These are phyloP conservation scores for Frieseomelitta varia DNA, from an alignment of 1,140 invertebrate genomes.

Conservation along the genomic window DNA sequence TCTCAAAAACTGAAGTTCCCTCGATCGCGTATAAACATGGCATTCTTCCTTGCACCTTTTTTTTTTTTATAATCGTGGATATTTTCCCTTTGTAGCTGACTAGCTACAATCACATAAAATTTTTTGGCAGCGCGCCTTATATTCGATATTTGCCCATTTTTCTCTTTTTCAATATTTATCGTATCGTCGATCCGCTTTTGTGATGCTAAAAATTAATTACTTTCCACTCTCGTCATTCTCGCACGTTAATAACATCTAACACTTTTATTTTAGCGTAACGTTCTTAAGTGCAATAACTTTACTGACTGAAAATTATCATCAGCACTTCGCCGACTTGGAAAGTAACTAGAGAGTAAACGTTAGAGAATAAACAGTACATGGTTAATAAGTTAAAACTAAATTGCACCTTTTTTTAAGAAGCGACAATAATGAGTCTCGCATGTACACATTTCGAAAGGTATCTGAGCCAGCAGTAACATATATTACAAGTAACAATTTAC, in stretches of 20 bases:
- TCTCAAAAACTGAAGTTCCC: slow-evolving; percentile 21
- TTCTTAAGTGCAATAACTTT: not conserved
- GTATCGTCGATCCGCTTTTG: not conserved
- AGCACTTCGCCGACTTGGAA: not conserved
- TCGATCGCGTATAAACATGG: slow-evolving; percentile 50
- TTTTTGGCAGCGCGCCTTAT: slow-evolving; percentile 61
- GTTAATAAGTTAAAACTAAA: slow-evolving; percentile 50
- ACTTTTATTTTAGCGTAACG: not conserved
- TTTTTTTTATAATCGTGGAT: slow-evolving; percentile 26
- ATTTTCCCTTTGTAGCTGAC: slow-evolving; percentile 53
- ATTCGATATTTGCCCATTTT: slow-evolving; percentile 19
- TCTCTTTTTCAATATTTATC: slow-evolving; percentile 22
- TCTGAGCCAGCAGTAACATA: slow-evolving; percentile 49
- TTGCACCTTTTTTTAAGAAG: slow-evolving; percentile 40
- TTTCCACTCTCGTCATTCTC: not conserved
- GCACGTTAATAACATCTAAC: slow-evolving; percentile 11
- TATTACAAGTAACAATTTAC: slow-evolving; percentile 33
- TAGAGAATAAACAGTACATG: slow-evolving; percentile 2
- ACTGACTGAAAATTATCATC: slow-evolving; percentile 24
- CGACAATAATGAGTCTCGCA: slow-evolving; percentile 25
- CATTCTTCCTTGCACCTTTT: slow-evolving; percentile 69
- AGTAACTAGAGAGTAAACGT: slow-evolving; percentile 32
- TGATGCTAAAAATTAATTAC: slow-evolving; percentile 16
- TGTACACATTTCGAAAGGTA: slow-evolving; percentile 25
- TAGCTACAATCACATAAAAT: slow-evolving; percentile 63